Percentiles rank a stretch among this genome's conserved stretches.
Conservation (phyloP, 2,797 vertebrate species). For the Eremophila alpestris region DNA sequence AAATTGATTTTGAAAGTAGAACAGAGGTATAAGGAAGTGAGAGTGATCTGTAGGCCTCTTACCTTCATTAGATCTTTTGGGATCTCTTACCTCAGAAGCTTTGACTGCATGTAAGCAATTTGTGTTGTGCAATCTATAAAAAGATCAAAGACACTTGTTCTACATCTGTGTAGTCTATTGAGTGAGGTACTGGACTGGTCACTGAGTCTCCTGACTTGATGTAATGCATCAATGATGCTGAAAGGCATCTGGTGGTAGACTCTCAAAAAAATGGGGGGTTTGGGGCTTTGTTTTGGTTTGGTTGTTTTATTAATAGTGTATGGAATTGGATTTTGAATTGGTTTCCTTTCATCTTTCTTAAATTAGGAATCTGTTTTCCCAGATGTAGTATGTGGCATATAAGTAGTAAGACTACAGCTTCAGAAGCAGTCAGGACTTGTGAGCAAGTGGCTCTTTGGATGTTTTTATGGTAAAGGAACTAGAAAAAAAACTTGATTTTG, state of each 20-base stretch:
- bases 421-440: neutral
- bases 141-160: neutral
- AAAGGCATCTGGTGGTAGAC: neutral
- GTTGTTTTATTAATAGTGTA: neutral
- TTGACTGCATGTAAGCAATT: neutral
- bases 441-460: neutral
- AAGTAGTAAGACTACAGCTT: neutral
- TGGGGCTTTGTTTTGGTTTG: rapidly evolving
- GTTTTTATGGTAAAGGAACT: neutral
- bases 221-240: neutral
- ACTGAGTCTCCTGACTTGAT: neutral
- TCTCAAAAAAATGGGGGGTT: neutral
- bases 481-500: neutral
- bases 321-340: neutral
- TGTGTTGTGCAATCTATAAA: neutral
- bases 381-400: neutral
- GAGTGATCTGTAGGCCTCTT: neutral
- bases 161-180: neutral
- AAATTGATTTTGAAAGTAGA: neutral
- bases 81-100: neutral
- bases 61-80: neutral
- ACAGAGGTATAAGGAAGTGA: neutral
- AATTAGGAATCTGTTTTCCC: neutral
- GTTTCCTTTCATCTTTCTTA: neutral
- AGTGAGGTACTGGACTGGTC: neutral